These are phyloP conservation scores for Hyles lineata DNA, from an alignment of 2,888 invertebrate genomes.

Conservation along the genomic window DNA sequence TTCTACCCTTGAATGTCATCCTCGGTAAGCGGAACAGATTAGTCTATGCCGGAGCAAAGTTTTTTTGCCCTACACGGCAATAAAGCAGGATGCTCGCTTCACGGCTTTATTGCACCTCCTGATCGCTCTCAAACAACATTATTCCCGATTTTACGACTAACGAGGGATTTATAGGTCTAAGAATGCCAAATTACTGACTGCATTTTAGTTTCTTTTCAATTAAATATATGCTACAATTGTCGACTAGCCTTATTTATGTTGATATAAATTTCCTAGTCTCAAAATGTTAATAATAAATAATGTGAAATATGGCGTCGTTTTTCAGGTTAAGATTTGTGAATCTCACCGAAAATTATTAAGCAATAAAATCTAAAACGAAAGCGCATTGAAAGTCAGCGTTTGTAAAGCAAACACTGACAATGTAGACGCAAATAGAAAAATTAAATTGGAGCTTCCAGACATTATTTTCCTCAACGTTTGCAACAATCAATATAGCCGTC, in stretches of 20 bases:
- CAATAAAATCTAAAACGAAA: no score
- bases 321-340: no score
- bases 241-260: no score
- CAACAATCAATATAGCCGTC: not conserved
- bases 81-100: slow-evolving; percentile 80
- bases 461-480: slow-evolving; percentile 10
- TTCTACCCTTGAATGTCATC: slow-evolving; percentile 81
- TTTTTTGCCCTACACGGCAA: slow-evolving; percentile 68
- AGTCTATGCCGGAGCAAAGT: slow-evolving; percentile 51
- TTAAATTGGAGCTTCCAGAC: not conserved
- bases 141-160: not conserved
- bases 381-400: not conserved
- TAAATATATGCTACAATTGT: no score
- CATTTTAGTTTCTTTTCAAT: no score
- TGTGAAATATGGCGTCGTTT: no score
- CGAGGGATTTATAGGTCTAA: not conserved
- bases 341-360: no score
- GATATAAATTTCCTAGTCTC: no score
- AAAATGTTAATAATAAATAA: no score
- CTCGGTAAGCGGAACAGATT: slow-evolving; percentile 80
- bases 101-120: slow-evolving; percentile 75
- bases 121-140: slow-evolving; percentile 54
- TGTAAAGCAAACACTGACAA: slow-evolving; percentile 3
- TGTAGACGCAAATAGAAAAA: slow-evolving; percentile 12
- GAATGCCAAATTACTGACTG: no score